Evolutionary conservation across 2,113 vertebrate genomes (phyloP), one percentile per base, ranked within the genome.

Genomic region (Alosa alosa): DNA sequence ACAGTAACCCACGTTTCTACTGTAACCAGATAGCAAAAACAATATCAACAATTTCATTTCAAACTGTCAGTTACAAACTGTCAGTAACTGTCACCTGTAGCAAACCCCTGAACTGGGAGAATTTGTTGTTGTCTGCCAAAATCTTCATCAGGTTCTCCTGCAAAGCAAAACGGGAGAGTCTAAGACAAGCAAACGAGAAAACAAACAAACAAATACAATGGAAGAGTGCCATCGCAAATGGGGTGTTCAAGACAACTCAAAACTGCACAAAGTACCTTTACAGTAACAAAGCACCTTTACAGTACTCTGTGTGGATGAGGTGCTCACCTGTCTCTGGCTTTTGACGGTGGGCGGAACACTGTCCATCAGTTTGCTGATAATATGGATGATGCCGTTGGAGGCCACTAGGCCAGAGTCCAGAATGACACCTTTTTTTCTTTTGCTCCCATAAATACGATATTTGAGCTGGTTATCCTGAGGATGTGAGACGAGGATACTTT

Each of bases 341-440:
- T 95, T 87, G 86, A 99, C 94, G 0, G 93, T 95, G 72, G 97
- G 93, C 0, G 90, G 81, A 9, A 95, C 55, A 0, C 89, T 94
- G 89, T 98, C 97, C 95, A 99, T 95, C 82, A 97, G 92, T 91
- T 94, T 96, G 86, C 95, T 96, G 17, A 97, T 94, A 83, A 99
- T 92, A 84, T 99, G 98, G 82, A 99, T 90, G 86, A 99, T 93
- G 78, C 98, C 98, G 4, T 99, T 99, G 52, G 96, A 96, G 45
- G 97, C 97, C 17, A 96, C 57, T 7, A 98, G 84, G 86, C 98
- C 93, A 0, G 96, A 92, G 82, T 96, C 92, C 50, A 98, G 7
- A 82, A 99, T 90, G 41, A 88, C 92, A 1, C 91, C 95, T 88
- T 92, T 97, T 78, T 87, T 96, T 46, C 84, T 96, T 31, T 31